These are phyloP conservation scores for Poecilia velifera DNA, from an alignment of 2,797 vertebrate species.

Conservation along the genomic window DNA sequence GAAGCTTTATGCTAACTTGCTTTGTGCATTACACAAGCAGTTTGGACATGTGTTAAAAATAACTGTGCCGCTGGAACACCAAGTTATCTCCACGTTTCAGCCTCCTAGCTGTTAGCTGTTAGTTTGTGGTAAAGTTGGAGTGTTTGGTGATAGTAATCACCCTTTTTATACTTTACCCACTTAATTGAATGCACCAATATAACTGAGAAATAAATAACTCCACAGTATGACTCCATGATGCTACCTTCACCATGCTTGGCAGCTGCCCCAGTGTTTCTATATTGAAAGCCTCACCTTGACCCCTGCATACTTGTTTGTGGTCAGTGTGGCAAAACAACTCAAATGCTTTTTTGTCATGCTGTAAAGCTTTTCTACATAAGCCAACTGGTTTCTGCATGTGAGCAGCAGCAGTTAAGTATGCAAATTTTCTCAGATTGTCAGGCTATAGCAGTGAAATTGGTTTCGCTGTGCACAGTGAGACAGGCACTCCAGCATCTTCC, in stretches of 20 bases:
- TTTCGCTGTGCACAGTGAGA: not conserved
- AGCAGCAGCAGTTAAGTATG: not conserved
- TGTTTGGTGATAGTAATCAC: not conserved
- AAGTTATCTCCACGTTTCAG: not conserved
- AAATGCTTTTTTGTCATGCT: not conserved
- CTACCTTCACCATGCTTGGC: not conserved
- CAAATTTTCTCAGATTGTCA: not conserved
- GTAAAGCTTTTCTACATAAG: not conserved
- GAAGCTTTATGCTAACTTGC: not conserved
- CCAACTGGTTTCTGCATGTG: too few relatives aligned
- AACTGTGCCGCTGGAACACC: not conserved
- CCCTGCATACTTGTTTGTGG: not conserved
- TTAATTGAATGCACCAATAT: not conserved
- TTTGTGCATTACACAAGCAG: not conserved
- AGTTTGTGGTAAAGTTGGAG: not conserved
- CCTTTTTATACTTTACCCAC: not conserved
- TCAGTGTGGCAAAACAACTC: not conserved
- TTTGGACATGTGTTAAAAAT: not conserved
- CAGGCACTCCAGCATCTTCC: not conserved
- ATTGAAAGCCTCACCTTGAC: not conserved
- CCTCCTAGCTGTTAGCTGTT: not conserved
- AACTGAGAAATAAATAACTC: not conserved
- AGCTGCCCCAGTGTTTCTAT: not conserved
- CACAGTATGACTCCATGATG: not conserved
- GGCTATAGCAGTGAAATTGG: not conserved